Conservation (phyloP, 2,888 invertebrate species). For the Lasius fuliginosus region DNA sequence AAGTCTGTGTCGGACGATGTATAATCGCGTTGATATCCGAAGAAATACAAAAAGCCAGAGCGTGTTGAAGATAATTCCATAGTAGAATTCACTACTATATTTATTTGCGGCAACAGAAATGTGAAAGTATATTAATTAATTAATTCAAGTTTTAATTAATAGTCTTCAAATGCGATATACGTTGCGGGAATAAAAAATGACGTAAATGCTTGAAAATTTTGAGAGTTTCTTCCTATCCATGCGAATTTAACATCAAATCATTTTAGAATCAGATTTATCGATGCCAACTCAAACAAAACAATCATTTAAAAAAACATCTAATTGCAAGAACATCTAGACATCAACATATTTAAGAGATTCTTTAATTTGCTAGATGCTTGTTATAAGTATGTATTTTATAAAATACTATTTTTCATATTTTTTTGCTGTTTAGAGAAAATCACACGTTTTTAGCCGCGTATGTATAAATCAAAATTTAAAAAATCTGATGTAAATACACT, state of each 20-base stretch:
- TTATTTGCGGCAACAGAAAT: not conserved
- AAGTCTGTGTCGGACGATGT: not conserved
- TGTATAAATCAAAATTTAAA: slow-evolving; percentile 4
- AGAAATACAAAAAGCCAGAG: not conserved
- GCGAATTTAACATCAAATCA: not conserved
- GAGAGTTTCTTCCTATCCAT: not conserved
- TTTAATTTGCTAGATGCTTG: not conserved
- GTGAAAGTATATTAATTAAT: too few relatives aligned
- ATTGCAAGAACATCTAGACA: not conserved
- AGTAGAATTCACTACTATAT: not conserved
- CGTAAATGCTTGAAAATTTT: slow-evolving; percentile 21
- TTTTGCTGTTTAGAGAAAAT: not conserved
- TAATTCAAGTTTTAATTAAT: not conserved
- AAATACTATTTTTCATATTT: not conserved
- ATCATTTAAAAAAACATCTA: slow-evolving; percentile 13
- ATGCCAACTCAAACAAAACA: not conserved
- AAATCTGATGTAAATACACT: not conserved
- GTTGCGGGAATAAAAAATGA: slow-evolving; percentile 19
- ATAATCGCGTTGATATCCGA: not conserved
- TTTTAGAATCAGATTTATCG: slow-evolving; percentile 20
- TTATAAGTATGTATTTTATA: not conserved
- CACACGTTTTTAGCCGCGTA: not conserved
- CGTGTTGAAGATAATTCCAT: slow-evolving; percentile 11
- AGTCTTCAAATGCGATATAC: not conserved
- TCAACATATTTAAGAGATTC: not conserved